A percentile compares a stretch with the other conserved stretches of the same genome.
These are phyloP conservation scores for Mythimna impura DNA, from an alignment of 2,888 invertebrate genomes.

Conservation along the genomic window DNA sequence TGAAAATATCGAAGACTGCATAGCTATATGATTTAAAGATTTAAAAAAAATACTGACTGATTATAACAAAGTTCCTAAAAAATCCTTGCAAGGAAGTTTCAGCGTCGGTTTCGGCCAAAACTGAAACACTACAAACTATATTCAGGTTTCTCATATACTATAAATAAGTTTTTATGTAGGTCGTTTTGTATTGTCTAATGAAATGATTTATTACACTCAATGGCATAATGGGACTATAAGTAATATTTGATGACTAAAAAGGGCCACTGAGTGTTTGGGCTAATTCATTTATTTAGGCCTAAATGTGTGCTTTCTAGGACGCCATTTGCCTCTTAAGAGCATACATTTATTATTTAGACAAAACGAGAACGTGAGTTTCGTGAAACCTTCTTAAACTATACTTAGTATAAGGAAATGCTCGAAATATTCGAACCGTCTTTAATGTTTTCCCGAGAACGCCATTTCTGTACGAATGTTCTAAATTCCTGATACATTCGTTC, in stretches of 20 bases:
- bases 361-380: slow-evolving; percentile 31
- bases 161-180: too few relatives aligned
- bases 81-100: too few relatives aligned
- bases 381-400: slow-evolving; percentile 14
- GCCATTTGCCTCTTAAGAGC: slow-evolving; percentile 28
- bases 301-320: slow-evolving; percentile 20
- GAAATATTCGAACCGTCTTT: slow-evolving; percentile 11
- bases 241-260: slow-evolving; percentile 27
- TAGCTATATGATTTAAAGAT: too few relatives aligned
- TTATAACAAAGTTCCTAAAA: too few relatives aligned
- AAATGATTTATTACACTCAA: neutral
- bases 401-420: slow-evolving; percentile 7
- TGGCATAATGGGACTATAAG: neutral
- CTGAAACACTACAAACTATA: too few relatives aligned
- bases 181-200: neutral
- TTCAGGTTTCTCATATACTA: too few relatives aligned
- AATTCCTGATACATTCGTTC: slow-evolving; percentile 11
- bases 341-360: slow-evolving; percentile 31
- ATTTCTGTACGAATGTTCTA: slow-evolving; percentile 11
- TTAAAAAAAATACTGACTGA: too few relatives aligned
- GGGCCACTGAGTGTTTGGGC: slow-evolving; percentile 18
- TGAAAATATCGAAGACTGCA: too few relatives aligned
- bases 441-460: slow-evolving; percentile 4
- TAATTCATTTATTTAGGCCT: slow-evolving; percentile 20
- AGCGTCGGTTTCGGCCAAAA: too few relatives aligned